Conservation (phyloP, 2,888 invertebrate genomes). For the Volucella inflata region DNA sequence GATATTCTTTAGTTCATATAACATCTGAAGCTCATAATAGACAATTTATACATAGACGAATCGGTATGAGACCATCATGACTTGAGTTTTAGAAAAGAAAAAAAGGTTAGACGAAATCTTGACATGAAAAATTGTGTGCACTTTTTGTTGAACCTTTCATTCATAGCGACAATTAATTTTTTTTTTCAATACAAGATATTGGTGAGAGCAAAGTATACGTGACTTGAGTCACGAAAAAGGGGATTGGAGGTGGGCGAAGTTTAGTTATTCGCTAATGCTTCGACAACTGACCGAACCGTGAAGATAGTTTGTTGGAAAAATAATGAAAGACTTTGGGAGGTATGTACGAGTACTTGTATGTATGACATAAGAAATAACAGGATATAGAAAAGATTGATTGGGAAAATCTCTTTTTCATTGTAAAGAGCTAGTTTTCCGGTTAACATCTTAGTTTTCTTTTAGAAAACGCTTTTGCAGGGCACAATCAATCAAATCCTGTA, state of each 20-base stretch:
- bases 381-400: no score
- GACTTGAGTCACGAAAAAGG: conserved; percentile 57
- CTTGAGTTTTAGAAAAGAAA: conserved; percentile 23
- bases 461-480: no score
- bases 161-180: conserved; percentile 20
- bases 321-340: no score
- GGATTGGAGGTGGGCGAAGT: conserved; percentile 15
- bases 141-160: neutral
- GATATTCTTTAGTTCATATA: conserved; percentile 45
- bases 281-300: neutral
- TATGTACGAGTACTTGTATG: no score
- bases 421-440: no score
- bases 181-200: conserved; percentile 19
- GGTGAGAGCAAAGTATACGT: conserved; percentile 54
- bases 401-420: no score
- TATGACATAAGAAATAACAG: no score
- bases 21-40: neutral
- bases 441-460: no score
- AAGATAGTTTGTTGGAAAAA: neutral
- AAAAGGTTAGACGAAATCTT: conserved; percentile 43
- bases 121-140: conserved; percentile 17
- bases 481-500: no score
- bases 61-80: conserved; percentile 21
- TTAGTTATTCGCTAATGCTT: no score
- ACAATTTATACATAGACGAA: conserved; percentile 25